phyloP scores from a whole-genome alignment of 2,888 invertebrate species.

The Drosophila subquinaria region DNA sequence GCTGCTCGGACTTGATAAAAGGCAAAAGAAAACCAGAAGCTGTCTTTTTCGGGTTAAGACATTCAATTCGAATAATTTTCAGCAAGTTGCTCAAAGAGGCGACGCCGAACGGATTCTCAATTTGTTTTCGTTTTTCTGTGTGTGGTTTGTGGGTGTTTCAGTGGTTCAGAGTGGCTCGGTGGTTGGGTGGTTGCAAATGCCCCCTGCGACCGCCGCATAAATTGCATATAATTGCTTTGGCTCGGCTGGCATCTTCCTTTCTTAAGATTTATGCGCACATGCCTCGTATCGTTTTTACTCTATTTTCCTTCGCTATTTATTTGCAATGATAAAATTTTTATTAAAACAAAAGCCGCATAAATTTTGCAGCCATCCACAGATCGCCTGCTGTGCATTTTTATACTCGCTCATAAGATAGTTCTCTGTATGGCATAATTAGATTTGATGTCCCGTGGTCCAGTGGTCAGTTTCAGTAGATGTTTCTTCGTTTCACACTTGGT shows the following conservation, averaged over 20 bases:
- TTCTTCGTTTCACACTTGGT: conserved; percentile 73
- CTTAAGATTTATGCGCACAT: conserved; percentile 77
- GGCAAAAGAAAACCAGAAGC: conserved; percentile 31
- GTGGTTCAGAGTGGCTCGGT: neutral
- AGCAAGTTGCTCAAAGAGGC: conserved; percentile 52
- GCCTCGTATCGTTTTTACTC: conserved; percentile 41
- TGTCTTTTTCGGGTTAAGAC: conserved; percentile 64
- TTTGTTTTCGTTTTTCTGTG: conserved; percentile 37
- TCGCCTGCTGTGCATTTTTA: conserved; percentile 53
- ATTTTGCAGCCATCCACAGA: conserved; percentile 52
- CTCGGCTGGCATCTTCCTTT: conserved; percentile 32
- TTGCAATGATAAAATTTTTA: conserved; percentile 80
- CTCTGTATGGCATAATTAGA: conserved; percentile 77
- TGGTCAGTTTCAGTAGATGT: conserved; percentile 21
- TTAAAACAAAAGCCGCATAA: conserved; percentile 81
- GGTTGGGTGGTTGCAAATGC: conserved; percentile 9
- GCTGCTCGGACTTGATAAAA: conserved; percentile 78
- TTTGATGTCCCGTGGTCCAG: conserved; percentile 66
- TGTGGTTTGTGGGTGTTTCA: conserved; percentile 23
- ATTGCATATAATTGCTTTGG: conserved; percentile 84
- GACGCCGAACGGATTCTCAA: conserved; percentile 42
- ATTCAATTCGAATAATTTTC: conserved; percentile 77
- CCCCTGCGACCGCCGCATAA: conserved; percentile 70
- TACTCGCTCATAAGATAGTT: conserved; percentile 4
- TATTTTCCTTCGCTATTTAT: conserved; percentile 56